These are phyloP conservation scores for Bradypodion ventrale DNA, from an alignment of 2,797 vertebrate genomes.

Conservation along the genomic window DNA sequence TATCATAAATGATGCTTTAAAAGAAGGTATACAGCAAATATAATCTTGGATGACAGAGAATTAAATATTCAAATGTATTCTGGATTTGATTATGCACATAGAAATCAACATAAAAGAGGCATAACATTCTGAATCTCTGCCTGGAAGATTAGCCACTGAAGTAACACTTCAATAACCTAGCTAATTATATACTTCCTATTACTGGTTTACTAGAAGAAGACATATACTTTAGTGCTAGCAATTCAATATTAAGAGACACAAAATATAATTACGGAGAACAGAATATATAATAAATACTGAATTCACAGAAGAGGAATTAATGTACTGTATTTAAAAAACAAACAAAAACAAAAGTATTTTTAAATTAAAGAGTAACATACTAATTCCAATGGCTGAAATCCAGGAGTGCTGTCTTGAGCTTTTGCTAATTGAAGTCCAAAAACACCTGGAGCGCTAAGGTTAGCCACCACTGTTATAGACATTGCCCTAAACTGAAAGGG, in stretches of 20 bases:
- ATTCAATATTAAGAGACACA: slow-evolving; percentile 34
- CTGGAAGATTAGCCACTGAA: slow-evolving; percentile 59
- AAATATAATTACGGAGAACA: neutral
- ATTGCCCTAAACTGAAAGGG: neutral
- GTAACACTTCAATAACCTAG: slow-evolving; percentile 41
- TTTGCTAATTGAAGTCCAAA: too few relatives aligned
- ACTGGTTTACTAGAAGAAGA: slow-evolving; percentile 52
- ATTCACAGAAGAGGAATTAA: slow-evolving; percentile 6
- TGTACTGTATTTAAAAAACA: neutral
- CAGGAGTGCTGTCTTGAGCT: too few relatives aligned
- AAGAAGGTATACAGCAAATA: neutral
- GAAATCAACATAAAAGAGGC: slow-evolving; percentile 46
- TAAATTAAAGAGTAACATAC: too few relatives aligned
- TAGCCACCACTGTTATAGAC: too few relatives aligned
- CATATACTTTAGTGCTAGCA: slow-evolving; percentile 46
- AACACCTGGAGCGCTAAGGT: too few relatives aligned
- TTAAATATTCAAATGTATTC: slow-evolving; percentile 17
- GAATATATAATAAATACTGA: slow-evolving; percentile 17
- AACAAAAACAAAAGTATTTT: too few relatives aligned
- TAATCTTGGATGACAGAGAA: neutral
- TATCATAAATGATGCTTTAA: neutral
- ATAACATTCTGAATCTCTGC: slow-evolving; percentile 56
- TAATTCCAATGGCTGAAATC: neutral
- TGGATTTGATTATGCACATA: slow-evolving; percentile 38
- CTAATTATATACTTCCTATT: slow-evolving; percentile 48